Evolutionary conservation across 2,113 vertebrate species (phyloP).

Genomic region (Cinclus cinclus): DNA sequence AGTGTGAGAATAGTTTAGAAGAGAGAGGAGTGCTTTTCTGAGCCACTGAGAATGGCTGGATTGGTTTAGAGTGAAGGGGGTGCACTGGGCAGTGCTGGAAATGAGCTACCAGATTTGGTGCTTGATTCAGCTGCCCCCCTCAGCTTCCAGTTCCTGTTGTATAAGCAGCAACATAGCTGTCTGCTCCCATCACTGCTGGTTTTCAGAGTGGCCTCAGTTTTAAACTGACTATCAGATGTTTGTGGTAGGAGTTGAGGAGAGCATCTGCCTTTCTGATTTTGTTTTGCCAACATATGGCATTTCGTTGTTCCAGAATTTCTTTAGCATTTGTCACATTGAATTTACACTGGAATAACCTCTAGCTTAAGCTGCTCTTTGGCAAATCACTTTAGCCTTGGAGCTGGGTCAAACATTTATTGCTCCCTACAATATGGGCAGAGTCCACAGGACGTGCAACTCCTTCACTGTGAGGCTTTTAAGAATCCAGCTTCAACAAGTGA

Average conservation of each 20-base stretch:
- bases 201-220: neutral
- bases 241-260: neutral
- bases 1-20: neutral
- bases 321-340: conserved; percentile 31
- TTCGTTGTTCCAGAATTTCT: conserved; percentile 16
- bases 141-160: neutral
- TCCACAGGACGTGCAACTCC: neutral
- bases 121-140: neutral
- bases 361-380: conserved; percentile 15
- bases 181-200: neutral
- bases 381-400: neutral
- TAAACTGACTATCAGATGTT: neutral
- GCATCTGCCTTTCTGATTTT: conserved; percentile 16
- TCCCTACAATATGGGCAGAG: neutral
- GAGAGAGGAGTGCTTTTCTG: neutral
- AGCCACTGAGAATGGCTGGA: neutral
- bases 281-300: conserved; percentile 8
- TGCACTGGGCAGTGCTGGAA: neutral
- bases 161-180: neutral
- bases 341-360: conserved; percentile 14
- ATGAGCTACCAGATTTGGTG: neutral
- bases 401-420: neutral
- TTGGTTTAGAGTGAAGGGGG: neutral
- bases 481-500: neutral
- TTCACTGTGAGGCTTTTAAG: neutral